Evolutionary conservation across 2,888 invertebrate genomes (phyloP), one percentile per base, ranked within the genome.

Genomic region (Chirona hameri): DNA sequence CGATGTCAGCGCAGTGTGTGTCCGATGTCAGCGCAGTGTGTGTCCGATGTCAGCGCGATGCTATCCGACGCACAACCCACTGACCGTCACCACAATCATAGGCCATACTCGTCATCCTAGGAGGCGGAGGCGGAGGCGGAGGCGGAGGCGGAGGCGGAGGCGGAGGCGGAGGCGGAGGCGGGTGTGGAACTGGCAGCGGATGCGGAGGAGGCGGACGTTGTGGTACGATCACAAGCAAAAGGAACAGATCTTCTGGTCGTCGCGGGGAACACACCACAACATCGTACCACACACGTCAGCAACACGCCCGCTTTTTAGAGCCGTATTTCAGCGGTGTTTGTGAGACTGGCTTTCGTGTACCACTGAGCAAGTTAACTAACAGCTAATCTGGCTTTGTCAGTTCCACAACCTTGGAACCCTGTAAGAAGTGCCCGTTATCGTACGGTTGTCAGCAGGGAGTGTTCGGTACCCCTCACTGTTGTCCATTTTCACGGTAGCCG

Each of bases 371-470:
- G 31, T 31, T 72, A 72, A 72, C 72, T 31, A 31, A 52, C 52
- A 18, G 72, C 72, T 72, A 72, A 31, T 72, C 72, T 72, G 27
- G 72, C 72, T 72, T 72, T 72, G 72, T 72, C 72, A 72, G 72
- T 18, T 18, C 72, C 72, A 31, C 18, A 31, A 18, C 15, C 29
- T 31, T 18, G 18, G 72, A 31, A 69, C 29, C 72, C 5, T 0
- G 72, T 29, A 72, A 72, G 15, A 72, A 29, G 29, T 10, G 14
- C 5, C 72, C 31, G 72, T 27, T 65, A 2, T 24, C 27, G 9
- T 3, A 27, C 27, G 15, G 31, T 31, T 4, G 18, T 29, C 72
- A 31, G 18, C 72, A 31, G 72, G 0, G 72, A 4, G 72, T 18
- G 15, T 72, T 15, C 18, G 18, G 14, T 18, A 27, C 31, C 18